Evolutionary conservation across 1,140 invertebrate species (phyloP).

Genomic region (Trichomalopsis sarcophagae): DNA sequence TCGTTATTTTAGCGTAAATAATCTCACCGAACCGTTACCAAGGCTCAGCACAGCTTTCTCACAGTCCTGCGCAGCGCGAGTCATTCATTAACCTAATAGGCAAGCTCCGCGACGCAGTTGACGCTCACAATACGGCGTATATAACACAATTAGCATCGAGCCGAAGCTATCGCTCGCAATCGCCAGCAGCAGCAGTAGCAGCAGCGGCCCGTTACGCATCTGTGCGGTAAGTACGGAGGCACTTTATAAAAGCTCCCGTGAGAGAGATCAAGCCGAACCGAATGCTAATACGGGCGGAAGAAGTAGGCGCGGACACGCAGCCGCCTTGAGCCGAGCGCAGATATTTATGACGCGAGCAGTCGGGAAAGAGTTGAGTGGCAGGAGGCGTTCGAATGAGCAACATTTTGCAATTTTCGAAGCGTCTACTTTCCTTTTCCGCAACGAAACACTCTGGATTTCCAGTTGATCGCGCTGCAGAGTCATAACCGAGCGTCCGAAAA

Average conservation of each 20-base stretch:
- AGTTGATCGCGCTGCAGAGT: background rate
- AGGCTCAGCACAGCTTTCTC: background rate
- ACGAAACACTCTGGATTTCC: too few relatives aligned
- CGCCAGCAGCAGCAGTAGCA: background rate
- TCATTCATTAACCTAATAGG: background rate
- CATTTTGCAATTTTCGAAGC: background rate
- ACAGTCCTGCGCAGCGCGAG: background rate
- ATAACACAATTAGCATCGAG: constrained; percentile 45
- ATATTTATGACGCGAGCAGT: constrained; percentile 7
- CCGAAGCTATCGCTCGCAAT: constrained; percentile 34
- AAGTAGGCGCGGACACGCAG: constrained; percentile 32
- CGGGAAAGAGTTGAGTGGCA: background rate
- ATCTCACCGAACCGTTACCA: background rate
- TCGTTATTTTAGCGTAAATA: background rate
- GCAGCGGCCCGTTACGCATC: constrained; percentile 6
- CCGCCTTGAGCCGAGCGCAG: background rate
- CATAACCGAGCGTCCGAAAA: background rate
- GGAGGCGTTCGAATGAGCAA: background rate
- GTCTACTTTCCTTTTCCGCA: too few relatives aligned
- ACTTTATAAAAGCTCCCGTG: constrained; percentile 29
- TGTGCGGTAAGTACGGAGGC: constrained; percentile 13
- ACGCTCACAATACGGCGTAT: background rate
- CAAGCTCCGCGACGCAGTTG: background rate
- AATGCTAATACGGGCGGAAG: constrained; percentile 49
- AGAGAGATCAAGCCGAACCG: constrained; percentile 23